Percentiles rank a stretch among this genome's conserved stretches.
Conservation (phyloP, 2,113 vertebrate genomes). For the Cochlearius cochlearius region DNA sequence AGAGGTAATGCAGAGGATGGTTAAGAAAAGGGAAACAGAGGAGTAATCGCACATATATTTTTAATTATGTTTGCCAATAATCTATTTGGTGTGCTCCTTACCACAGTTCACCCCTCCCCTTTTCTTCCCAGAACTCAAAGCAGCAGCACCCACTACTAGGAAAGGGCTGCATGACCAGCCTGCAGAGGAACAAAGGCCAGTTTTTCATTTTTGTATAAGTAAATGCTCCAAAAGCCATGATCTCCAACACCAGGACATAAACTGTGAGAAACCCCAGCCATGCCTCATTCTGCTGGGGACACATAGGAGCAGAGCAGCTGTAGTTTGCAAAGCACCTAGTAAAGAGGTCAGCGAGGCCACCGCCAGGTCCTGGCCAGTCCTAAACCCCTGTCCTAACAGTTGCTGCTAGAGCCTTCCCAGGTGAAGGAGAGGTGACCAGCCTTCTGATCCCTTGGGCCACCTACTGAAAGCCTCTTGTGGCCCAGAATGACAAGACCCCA, state of each 20-base stretch:
- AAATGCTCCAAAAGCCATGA: not conserved
- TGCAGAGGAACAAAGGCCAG: not conserved
- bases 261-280: not conserved
- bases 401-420: not conserved
- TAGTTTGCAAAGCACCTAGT: not conserved
- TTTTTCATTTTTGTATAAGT: not conserved
- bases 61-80: slow-evolving; percentile 63
- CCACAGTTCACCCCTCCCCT: not conserved
- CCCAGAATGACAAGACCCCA: not conserved
- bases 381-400: not conserved
- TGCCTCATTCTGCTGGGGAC: not conserved
- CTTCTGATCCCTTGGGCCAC: not conserved
- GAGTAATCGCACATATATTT: slow-evolving; percentile 52
- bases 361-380: not conserved
- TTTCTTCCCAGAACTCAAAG: not conserved
- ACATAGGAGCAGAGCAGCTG: not conserved
- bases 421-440: not conserved
- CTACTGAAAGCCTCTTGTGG: not conserved
- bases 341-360: not conserved
- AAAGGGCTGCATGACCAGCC: not conserved
- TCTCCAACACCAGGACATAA: not conserved
- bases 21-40: slow-evolving; percentile 35
- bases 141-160: not conserved
- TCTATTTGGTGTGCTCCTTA: not conserved
- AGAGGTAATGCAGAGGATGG: slow-evolving; percentile 31